phyloP scores from a whole-genome alignment of 1,140 invertebrate species.

The Calephelis nemesis region DNA sequence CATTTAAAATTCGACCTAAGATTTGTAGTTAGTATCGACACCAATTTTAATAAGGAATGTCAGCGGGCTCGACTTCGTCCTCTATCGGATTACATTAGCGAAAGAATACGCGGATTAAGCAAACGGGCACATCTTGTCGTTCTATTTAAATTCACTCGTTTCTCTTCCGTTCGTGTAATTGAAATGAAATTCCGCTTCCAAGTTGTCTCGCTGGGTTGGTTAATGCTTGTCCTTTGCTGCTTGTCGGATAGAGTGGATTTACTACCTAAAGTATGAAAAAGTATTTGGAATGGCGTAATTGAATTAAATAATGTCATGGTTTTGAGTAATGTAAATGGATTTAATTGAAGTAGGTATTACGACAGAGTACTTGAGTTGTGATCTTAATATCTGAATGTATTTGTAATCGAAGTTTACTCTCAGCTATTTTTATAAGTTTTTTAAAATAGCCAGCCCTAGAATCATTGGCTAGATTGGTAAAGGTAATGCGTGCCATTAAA shows the following conservation, averaged over 20 bases:
- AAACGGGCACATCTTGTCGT: conserved; percentile 40
- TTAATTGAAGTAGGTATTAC: not conserved
- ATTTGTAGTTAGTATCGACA: not conserved
- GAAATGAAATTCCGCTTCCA: conserved; percentile 45
- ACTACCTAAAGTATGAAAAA: conserved; percentile 20
- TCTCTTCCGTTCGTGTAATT: conserved; percentile 43
- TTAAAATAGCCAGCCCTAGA: too few species aligned
- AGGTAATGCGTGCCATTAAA: too few species aligned
- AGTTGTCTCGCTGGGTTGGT: conserved; percentile 29
- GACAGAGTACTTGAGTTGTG: too few species aligned
- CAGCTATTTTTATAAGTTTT: not conserved
- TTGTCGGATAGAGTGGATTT: conserved; percentile 21
- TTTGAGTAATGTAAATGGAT: not conserved
- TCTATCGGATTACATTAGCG: conserved; percentile 39
- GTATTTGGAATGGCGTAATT: conserved; percentile 8
- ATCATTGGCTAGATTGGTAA: too few species aligned
- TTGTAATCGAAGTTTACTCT: not conserved
- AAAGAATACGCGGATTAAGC: conserved; percentile 50
- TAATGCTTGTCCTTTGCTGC: conserved; percentile 23
- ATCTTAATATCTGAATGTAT: too few species aligned
- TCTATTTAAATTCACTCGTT: conserved; percentile 42
- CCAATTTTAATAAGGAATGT: conserved; percentile 30
- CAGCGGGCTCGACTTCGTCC: conserved; percentile 19
- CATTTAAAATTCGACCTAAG: too few species aligned
- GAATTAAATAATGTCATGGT: conserved; percentile 17